Evolutionary conservation across 2,888 invertebrate genomes (phyloP), one percentile per base, ranked within the genome.

Genomic region (Cataglyphis albicans): DNA sequence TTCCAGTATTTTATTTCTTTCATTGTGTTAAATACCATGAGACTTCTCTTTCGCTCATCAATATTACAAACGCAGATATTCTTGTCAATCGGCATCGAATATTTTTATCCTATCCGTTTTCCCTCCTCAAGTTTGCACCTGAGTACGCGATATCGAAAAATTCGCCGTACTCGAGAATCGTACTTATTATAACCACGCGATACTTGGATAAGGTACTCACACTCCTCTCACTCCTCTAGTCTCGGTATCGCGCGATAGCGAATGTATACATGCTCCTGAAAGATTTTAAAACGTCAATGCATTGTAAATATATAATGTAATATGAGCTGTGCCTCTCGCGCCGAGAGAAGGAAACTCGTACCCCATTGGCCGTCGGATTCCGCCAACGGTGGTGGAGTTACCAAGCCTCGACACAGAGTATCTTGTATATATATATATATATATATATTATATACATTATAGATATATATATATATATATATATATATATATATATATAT

Each of bases 371-470:
- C 95, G 93, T 94, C 93, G 92, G 89, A 94, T 91, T 92, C 95
- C 95, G 97, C 97, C 97, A 97, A 97, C 97, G 97, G 97, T 97
- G 97, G 97, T 97, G 97, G 97, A 97, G 97, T 97, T 97, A 97
- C 97, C 97, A 97, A 95, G 95, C 96, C 97, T 96, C 92, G 91
- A 91, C 90, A 89, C 93, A 87, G 86, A 25, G 25, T 89, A 84
- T 86, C 84, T 75, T 63, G 12, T 55, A 80, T 64, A 44, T 48
- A 7, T 25, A 4, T 44, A 44, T 25, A 25, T 25, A 25, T 25
- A 25, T 25, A 25, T 25, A 25, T 25, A 25, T 25, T 25, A 25
- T 25, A 25, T 25, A 25, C 25, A 25, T 25, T 25, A 25, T 25
- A 25, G 25, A 25, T 25, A 25, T 25, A 25, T 25, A 25, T 25